Conservation (phyloP, 1,140 invertebrate species). For the fruit fly (Drosophila melanogaster) region Release_6_plus_ISO1_MT NT_033779.5:11308001-11308500, state of each 20-base stretch:
- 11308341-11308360: neutral
- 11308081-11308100: conserved; percentile 65
- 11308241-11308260: conserved; percentile 38
- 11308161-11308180: conserved; percentile 84
- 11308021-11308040: conserved; percentile 84
- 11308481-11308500: neutral
- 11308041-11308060: conserved; percentile 84
- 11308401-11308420: conserved; percentile 57
- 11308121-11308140: conserved; percentile 31
- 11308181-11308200: conserved; percentile 84
- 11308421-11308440: conserved; percentile 13
- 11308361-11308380: conserved; percentile 9
- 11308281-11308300: conserved; percentile 42
- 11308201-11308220: conserved; percentile 67
- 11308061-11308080: conserved; percentile 84
- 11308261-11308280: conserved; percentile 25
- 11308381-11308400: conserved; percentile 70
- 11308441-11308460: neutral
- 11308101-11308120: conserved; percentile 44
- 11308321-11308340: conserved; percentile 70
- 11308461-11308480: neutral
- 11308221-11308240: conserved; percentile 81
- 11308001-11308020: conserved; percentile 70
- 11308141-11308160: conserved; percentile 29
- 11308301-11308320: conserved; percentile 72